These are phyloP conservation scores for Podarcis siculus DNA, from an alignment of 2,797 vertebrate genomes.

Conservation along the genomic window DNA sequence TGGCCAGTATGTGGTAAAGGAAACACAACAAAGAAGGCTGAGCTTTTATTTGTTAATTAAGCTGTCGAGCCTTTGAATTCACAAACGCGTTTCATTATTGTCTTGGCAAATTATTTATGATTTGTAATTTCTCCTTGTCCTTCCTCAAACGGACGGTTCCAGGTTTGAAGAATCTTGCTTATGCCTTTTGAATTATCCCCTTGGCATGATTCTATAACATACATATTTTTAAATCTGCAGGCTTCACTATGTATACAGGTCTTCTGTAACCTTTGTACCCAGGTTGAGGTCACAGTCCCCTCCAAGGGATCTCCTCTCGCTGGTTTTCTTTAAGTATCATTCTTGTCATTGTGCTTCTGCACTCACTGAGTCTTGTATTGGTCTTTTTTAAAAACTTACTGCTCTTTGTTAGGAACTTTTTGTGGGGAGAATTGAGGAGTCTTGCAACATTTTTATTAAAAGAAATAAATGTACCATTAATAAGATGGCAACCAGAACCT, in stretches of 20 bases:
- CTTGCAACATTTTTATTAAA: background rate
- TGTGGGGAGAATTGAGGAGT: accelerated
- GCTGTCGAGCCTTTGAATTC: slow-evolving; percentile 26
- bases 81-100: slow-evolving; percentile 40
- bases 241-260: accelerated
- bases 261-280: background rate
- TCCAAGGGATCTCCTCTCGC: background rate
- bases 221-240: slow-evolving; percentile 40
- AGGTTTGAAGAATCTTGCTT: slow-evolving; percentile 6
- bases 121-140: background rate
- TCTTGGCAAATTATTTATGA: slow-evolving; percentile 8
- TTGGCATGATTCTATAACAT: background rate
- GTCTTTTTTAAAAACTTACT: background rate
- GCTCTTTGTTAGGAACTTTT: background rate
- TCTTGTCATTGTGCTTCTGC: background rate
- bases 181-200: slow-evolving; percentile 12
- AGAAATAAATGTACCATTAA: accelerated
- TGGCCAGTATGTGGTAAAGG: slow-evolving; percentile 9
- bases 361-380: background rate
- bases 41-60: slow-evolving; percentile 49
- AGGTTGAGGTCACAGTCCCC: slow-evolving; percentile 18
- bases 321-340: background rate
- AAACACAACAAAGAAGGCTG: background rate
- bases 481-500: accelerated
- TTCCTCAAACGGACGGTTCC: slow-evolving; percentile 49